phyloP scores from a whole-genome alignment of 92 coral and sea anemone genomes.

The Umimayanthus kanabou region DNA sequence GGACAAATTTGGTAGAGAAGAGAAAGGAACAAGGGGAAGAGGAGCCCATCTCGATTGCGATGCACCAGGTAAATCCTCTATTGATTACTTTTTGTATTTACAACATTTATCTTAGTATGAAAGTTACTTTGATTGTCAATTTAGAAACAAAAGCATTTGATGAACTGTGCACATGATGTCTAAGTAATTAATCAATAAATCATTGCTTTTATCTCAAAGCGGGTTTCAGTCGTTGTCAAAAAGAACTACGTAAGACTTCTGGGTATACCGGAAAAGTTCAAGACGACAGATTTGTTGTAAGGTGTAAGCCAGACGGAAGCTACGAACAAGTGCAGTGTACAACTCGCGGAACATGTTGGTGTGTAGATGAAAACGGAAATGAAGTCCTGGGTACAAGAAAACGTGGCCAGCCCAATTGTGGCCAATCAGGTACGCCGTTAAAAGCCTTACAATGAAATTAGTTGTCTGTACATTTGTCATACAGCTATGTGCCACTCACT shows the following conservation, averaged over 20 bases:
- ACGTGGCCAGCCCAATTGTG: conserved; percentile 64
- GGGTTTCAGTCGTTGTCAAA: conserved; percentile 65
- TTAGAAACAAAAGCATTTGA: not conserved
- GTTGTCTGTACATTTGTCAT: not conserved
- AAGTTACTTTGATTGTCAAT: not conserved
- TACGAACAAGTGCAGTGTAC: conserved; percentile 83
- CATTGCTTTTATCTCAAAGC: not conserved
- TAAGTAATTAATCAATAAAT: not conserved
- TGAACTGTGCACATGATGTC: not conserved
- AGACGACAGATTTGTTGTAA: conserved; percentile 65
- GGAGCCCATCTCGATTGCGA: conserved; percentile 76
- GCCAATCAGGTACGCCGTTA: conserved; percentile 43
- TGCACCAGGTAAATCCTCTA: conserved; percentile 60
- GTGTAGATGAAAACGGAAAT: conserved; percentile 80
- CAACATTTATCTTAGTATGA: not conserved
- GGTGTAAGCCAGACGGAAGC: conserved; percentile 77
- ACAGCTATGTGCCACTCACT: not conserved
- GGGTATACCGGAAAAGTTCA: conserved; percentile 65
- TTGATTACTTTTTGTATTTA: not conserved
- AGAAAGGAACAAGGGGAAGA: conserved; percentile 74
- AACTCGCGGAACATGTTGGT: conserved; percentile 71
- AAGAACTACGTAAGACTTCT: conserved; percentile 70
- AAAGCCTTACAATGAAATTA: too few species aligned
- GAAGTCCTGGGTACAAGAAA: conserved; percentile 81
- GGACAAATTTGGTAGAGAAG: conserved; percentile 77